Percentiles rank a stretch among this genome's conserved stretches.
These are phyloP conservation scores for Anagrus nilaparvatae DNA, from an alignment of 1,140 invertebrate species.

Conservation along the genomic window DNA sequence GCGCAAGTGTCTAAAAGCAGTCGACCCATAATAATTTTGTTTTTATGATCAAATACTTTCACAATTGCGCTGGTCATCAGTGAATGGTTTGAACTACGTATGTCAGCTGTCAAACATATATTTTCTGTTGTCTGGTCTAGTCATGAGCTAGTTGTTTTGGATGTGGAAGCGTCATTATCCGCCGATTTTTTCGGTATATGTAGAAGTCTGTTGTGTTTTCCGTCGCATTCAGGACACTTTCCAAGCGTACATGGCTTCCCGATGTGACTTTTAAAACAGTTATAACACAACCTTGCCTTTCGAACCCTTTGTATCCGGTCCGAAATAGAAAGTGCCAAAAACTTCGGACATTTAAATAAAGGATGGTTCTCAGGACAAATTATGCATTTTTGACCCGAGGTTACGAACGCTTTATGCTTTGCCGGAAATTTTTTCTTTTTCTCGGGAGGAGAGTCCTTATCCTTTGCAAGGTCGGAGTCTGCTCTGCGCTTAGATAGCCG, in stretches of 20 bases:
- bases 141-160: too few relatives aligned
- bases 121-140: background rate
- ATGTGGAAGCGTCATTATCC: too few relatives aligned
- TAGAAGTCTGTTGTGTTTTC: background rate
- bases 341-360: background rate
- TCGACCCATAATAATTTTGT: background rate
- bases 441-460: background rate
- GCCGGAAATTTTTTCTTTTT: too few relatives aligned
- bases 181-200: background rate
- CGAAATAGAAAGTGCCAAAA: background rate
- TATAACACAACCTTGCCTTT: conserved; percentile 2
- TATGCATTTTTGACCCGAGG: background rate
- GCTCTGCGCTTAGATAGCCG: conserved; percentile 3
- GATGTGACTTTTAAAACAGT: conserved; percentile 5
- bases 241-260: conserved; percentile 1
- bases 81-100: background rate
- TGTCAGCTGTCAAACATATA: background rate
- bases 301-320: background rate
- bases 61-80: conserved; percentile 5
- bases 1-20: conserved; percentile 5
- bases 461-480: background rate
- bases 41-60: background rate
- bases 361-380: background rate
- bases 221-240: background rate
- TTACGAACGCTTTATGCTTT: background rate